Evolutionary conservation across 2,888 invertebrate species (phyloP).

Genomic region (Lasius platythorax): DNA sequence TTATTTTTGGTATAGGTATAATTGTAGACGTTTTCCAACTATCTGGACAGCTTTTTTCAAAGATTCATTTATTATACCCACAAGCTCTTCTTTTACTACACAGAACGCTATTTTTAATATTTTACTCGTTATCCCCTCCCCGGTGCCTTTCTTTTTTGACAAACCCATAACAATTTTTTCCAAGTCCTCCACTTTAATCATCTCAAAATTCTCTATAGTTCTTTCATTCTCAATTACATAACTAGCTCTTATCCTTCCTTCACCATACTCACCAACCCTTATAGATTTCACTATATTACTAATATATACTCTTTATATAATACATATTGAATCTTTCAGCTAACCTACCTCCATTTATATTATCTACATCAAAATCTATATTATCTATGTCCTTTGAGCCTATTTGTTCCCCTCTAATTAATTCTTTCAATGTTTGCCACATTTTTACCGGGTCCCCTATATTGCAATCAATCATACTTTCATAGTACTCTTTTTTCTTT

Average conservation of each 20-base stretch:
- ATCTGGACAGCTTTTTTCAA: background rate
- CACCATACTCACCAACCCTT: background rate
- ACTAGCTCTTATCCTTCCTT: background rate
- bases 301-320: slow-evolving; percentile 37
- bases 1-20: background rate
- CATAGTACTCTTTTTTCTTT: slow-evolving; percentile 45
- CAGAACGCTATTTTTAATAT: too few species aligned
- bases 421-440: slow-evolving; percentile 36
- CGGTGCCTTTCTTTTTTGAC: too few species aligned
- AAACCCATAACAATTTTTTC: background rate
- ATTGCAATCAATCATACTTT: slow-evolving; percentile 26
- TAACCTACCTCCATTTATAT: background rate
- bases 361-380: slow-evolving; percentile 22
- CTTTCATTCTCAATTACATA: background rate
- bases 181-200: background rate
- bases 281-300: slow-evolving; percentile 15
- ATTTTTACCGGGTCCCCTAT: background rate
- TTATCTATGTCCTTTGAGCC: background rate
- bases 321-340: slow-evolving; percentile 43
- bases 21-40: too few species aligned
- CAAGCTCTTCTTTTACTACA: too few species aligned
- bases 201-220: background rate
- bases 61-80: too few species aligned
- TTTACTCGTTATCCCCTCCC: too few species aligned
- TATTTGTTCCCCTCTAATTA: background rate